Evolutionary conservation across 2,888 invertebrate genomes (phyloP).

Genomic region (Colostygia pectinataria): DNA sequence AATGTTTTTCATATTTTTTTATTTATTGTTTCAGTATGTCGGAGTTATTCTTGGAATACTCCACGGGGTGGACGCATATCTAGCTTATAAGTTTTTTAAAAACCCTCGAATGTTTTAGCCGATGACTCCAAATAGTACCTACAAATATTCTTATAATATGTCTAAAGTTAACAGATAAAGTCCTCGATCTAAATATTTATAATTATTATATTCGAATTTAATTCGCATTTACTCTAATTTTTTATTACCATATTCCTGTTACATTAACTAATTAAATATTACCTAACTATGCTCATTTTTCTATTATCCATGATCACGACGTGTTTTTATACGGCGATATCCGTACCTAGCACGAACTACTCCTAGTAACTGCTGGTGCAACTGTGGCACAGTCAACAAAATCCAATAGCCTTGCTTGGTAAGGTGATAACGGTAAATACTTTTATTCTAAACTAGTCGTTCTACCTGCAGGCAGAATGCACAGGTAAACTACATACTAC

Average conservation of each 20-base stretch:
- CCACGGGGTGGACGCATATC: slow-evolving; percentile 91
- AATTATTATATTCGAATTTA: slow-evolving; percentile 6
- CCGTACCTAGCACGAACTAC: slow-evolving; percentile 27
- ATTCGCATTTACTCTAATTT: slow-evolving; percentile 19
- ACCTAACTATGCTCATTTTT: too few relatives aligned
- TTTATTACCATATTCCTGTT: too few relatives aligned
- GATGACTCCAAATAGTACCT: background rate
- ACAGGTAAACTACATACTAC: background rate
- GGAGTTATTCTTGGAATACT: slow-evolving; percentile 89
- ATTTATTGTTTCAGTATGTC: slow-evolving; percentile 85
- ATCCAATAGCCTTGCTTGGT: slow-evolving; percentile 7
- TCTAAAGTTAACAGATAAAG: too few relatives aligned
- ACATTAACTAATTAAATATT: too few relatives aligned
- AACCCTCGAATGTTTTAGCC: slow-evolving; percentile 33
- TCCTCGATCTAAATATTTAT: too few relatives aligned
- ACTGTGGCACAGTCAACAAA: slow-evolving; percentile 5
- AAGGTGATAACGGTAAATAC: slow-evolving; percentile 9
- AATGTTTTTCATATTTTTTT: background rate
- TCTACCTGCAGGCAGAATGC: slow-evolving; percentile 9
- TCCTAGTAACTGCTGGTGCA: slow-evolving; percentile 3
- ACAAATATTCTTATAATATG: background rate
- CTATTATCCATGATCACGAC: slow-evolving; percentile 4
- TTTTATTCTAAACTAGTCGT: background rate
- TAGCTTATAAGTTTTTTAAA: slow-evolving; percentile 87
- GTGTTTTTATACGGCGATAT: slow-evolving; percentile 3